phyloP scores from a whole-genome alignment of 1,140 invertebrate species.

The Teleogryllus occipitalis region DNA sequence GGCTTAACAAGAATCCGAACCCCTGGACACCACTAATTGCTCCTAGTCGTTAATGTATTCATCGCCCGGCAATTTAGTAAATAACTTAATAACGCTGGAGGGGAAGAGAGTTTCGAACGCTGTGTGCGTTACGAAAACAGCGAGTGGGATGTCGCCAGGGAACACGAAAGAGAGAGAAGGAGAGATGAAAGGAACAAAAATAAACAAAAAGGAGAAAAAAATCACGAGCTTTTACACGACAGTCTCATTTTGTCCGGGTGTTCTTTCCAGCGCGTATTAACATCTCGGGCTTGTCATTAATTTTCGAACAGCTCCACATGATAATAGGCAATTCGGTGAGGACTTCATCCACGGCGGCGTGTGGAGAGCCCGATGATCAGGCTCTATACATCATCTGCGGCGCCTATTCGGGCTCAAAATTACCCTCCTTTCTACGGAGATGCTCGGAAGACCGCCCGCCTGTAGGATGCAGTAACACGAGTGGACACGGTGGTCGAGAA shows the following conservation, averaged over 20 bases:
- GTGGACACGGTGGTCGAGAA: too few species aligned
- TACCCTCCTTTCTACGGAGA: background rate
- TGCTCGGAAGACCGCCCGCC: too few species aligned
- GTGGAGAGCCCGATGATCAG: background rate
- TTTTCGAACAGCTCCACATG: constrained; percentile 1
- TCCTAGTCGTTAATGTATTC: background rate
- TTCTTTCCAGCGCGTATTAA: background rate
- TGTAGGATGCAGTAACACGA: too few species aligned
- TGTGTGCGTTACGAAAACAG: background rate
- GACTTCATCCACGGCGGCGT: background rate
- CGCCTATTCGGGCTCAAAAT: background rate
- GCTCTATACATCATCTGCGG: background rate
- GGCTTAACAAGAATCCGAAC: constrained; percentile 3
- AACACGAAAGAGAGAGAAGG: background rate
- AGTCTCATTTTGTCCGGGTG: background rate
- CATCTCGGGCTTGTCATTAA: constrained; percentile 1
- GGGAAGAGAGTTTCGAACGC: background rate
- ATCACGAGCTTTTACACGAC: background rate
- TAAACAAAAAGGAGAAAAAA: background rate
- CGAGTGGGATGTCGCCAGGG: background rate
- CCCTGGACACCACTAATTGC: background rate
- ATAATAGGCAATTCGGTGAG: background rate
- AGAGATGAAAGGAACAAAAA: background rate
- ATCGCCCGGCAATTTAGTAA: background rate
- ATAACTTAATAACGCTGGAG: background rate